Percentiles rank a stretch among this genome's conserved stretches.
Evolutionary conservation across 64 coral and sea anemone species (phyloP).

Genomic region (Dendrophyllia cribrosa): DNA sequence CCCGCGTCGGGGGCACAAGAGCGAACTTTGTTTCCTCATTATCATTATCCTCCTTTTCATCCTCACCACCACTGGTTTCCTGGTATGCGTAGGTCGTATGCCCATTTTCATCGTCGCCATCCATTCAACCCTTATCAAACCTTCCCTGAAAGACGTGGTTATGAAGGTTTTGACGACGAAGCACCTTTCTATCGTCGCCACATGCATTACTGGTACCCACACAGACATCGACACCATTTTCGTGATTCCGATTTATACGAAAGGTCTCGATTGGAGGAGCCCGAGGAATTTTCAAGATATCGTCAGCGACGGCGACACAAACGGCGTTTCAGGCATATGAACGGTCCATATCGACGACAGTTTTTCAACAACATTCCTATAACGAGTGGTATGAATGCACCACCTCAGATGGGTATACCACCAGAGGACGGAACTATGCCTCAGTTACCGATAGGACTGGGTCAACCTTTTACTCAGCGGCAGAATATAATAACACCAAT

Average conservation of each 20-base stretch:
- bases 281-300: constrained; percentile 26
- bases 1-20: constrained; percentile 61
- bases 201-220: constrained; percentile 59
- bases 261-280: constrained; percentile 54
- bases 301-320: constrained; percentile 24
- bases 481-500: constrained; percentile 80
- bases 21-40: constrained; percentile 54
- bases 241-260: constrained; percentile 52
- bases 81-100: constrained; percentile 35
- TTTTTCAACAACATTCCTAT: constrained; percentile 48
- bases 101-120: constrained; percentile 39
- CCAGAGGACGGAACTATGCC: constrained; percentile 40
- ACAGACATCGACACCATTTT: constrained; percentile 60
- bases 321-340: constrained; percentile 37
- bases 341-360: constrained; percentile 33
- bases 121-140: constrained; percentile 43
- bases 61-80: constrained; percentile 71
- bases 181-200: constrained; percentile 75
- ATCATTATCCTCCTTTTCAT: constrained; percentile 40
- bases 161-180: constrained; percentile 56
- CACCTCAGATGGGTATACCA: constrained; percentile 9
- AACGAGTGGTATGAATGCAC: constrained; percentile 23
- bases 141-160: constrained; percentile 44
- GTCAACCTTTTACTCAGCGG: constrained; percentile 47
- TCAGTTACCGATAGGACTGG: constrained; percentile 11